phyloP scores from a whole-genome alignment of 2,113 vertebrate species.

The Podocnemis expansa region DNA sequence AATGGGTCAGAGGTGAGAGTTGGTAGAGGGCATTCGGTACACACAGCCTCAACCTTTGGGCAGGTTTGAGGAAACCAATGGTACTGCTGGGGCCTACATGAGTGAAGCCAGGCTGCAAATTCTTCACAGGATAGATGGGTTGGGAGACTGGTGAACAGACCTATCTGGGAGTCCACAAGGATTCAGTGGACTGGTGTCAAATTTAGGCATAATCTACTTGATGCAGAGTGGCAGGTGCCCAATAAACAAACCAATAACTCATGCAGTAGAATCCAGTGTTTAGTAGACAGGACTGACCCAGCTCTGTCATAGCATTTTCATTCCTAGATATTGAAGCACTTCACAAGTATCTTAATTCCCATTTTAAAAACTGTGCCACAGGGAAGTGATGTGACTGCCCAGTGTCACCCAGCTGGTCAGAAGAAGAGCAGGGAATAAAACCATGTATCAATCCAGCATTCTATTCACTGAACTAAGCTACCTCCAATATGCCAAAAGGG shows the following conservation, averaged over 20 bases:
- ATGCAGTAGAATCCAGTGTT: background rate
- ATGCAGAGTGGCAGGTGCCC: too few species aligned
- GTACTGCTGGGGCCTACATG: too few species aligned
- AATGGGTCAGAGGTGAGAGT: background rate
- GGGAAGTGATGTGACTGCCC: background rate
- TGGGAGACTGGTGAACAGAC: background rate
- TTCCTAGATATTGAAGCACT: background rate
- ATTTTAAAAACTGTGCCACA: background rate
- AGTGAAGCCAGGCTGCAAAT: background rate
- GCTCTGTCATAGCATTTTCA: background rate
- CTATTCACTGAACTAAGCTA: background rate
- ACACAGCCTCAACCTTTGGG: background rate
- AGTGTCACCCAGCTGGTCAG: background rate
- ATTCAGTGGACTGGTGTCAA: background rate
- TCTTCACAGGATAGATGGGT: background rate
- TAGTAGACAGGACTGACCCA: background rate
- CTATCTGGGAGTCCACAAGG: background rate
- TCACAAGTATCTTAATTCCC: background rate
- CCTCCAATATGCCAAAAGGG: background rate
- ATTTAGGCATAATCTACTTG: background rate
- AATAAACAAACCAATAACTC: background rate
- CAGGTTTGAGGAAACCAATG: background rate
- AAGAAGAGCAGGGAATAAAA: background rate
- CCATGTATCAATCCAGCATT: background rate
- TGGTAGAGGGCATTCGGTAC: background rate